A percentile compares a stretch with the other conserved stretches of the same genome.
phyloP scores from a whole-genome alignment of 1,140 invertebrate species.

The Drosophila gunungcola region DNA sequence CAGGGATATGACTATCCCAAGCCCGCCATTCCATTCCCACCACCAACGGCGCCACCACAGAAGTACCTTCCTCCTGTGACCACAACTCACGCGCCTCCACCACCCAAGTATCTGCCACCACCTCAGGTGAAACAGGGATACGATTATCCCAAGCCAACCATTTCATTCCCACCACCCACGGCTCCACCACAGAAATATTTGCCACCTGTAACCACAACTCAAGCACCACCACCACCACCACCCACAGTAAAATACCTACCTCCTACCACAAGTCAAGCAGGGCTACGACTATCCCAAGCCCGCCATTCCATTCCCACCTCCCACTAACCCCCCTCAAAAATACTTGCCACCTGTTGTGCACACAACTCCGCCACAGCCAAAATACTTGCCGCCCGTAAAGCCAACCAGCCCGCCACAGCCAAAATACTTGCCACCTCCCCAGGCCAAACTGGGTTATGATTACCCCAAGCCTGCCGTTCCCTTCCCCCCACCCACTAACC shows the following conservation, averaged over 20 bases:
- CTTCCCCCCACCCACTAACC: slow-evolving; percentile 46
- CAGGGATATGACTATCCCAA: slow-evolving; percentile 68
- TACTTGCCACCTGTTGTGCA: slow-evolving; percentile 18
- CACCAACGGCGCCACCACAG: slow-evolving; percentile 36
- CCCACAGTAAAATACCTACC: slow-evolving; percentile 20
- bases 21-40: slow-evolving; percentile 60
- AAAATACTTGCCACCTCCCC: slow-evolving; percentile 27
- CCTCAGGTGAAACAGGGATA: slow-evolving; percentile 42
- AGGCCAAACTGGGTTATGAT: slow-evolving; percentile 40
- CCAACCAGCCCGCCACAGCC: slow-evolving; percentile 52
- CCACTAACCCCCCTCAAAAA: slow-evolving; percentile 29
- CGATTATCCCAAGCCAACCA: slow-evolving; percentile 57
- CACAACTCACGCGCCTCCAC: slow-evolving; percentile 18
- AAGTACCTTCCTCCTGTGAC: slow-evolving; percentile 46
- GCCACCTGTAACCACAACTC: slow-evolving; percentile 29
- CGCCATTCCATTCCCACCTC: slow-evolving; percentile 50
- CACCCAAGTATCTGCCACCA: slow-evolving; percentile 30
- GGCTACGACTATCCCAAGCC: slow-evolving; percentile 66
- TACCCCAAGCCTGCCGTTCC: slow-evolving; percentile 63
- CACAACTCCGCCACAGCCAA: slow-evolving; percentile 17
- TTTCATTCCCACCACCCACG: slow-evolving; percentile 50
- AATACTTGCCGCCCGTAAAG: slow-evolving; percentile 45
- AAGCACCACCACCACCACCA: slow-evolving; percentile 42
- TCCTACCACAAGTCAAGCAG: slow-evolving; percentile 25
- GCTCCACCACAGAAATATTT: slow-evolving; percentile 29